phyloP scores from a whole-genome alignment of 2,113 vertebrate genomes.

The Cebus imitator region DNA sequence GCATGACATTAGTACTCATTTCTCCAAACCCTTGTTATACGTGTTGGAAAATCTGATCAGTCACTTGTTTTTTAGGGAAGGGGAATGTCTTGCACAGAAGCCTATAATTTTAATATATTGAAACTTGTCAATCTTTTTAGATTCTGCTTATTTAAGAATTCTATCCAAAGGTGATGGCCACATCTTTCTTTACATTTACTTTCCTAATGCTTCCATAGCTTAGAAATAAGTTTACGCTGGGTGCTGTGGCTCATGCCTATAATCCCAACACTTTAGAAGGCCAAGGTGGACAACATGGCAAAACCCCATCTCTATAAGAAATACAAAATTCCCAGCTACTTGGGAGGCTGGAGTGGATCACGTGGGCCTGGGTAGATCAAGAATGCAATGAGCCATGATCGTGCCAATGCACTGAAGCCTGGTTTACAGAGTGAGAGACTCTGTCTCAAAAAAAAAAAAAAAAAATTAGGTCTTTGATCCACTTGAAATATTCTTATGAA shows the following conservation, averaged over 20 bases:
- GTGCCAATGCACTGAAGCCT: too few relatives aligned
- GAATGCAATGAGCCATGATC: too few relatives aligned
- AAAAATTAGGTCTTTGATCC: background rate
- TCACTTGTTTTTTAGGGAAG: background rate
- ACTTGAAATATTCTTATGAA: slow-evolving; percentile 2
- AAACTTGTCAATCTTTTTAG: background rate
- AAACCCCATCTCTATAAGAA: too few relatives aligned
- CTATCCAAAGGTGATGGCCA: background rate
- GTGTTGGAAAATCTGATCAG: background rate
- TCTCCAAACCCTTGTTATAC: background rate
- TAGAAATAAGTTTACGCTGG: background rate
- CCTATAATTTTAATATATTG: background rate
- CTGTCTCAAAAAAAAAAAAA: background rate
- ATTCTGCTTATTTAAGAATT: slow-evolving; percentile 9
- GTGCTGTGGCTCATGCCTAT: too few relatives aligned
- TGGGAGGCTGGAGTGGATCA: too few relatives aligned
- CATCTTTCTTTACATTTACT: background rate
- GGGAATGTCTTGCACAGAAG: background rate
- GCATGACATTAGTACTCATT: background rate
- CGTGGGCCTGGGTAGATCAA: too few relatives aligned
- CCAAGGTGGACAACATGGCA: too few relatives aligned
- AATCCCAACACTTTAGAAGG: too few relatives aligned
- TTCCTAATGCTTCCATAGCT: background rate
- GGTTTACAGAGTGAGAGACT: too few relatives aligned
- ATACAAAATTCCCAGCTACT: too few relatives aligned